Base-by-base conservation (phyloP, 2,888 invertebrate species). In the Ectemnius cavifrons region DNA sequence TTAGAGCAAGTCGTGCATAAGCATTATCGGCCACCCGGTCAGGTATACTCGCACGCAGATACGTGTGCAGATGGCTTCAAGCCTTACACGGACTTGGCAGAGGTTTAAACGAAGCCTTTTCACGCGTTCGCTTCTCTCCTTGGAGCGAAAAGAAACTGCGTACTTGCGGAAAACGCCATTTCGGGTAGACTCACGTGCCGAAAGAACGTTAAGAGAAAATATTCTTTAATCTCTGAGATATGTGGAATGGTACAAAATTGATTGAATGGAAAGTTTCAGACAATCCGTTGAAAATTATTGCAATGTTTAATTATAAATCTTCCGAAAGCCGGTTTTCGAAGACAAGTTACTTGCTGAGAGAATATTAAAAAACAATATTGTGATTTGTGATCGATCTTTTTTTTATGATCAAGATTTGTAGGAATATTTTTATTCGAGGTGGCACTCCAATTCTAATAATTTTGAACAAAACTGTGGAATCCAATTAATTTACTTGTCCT, bases 1-100 rank as follows among this genome's bases (percentile, higher is more conserved):
- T 78, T 71, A 82, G 64, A 70, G 80, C 80, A 80, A 87, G 81
- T 84, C 85, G 84, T 84, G 87, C 85, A 82, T 83, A 80, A 82
- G 82, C 84, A 82, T 81, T 81, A 85, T 84, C 77, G 78, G 69
- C 77, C 75, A 72, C 37, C 37, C 37, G 8, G 37, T 4, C 37
- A 37, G 37, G 13, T 65, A 67, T 56, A 52, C 16, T 4, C 16
- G 52, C 16, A 13, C 16, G 52, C 63, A 61, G 45, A 27, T 23
- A n/a, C 52, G 14, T 16, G 16, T 60, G n/a, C 16, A 52, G 14
- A 14, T 52, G 52, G 52, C 16, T 14, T 52, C 16, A 16, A 16
- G 52, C 16, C n/a, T 16, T 52, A 16, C 52, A 52, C n/a, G 13
- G 52, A 14, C 75, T 63, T 56, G 52, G 63, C 69, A 63, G 23